A percentile compares a stretch with the other conserved stretches of the same genome.
These are phyloP conservation scores for Rotaria macrura DNA, from an alignment of 2,888 invertebrate genomes.

Conservation along the genomic window DNA sequence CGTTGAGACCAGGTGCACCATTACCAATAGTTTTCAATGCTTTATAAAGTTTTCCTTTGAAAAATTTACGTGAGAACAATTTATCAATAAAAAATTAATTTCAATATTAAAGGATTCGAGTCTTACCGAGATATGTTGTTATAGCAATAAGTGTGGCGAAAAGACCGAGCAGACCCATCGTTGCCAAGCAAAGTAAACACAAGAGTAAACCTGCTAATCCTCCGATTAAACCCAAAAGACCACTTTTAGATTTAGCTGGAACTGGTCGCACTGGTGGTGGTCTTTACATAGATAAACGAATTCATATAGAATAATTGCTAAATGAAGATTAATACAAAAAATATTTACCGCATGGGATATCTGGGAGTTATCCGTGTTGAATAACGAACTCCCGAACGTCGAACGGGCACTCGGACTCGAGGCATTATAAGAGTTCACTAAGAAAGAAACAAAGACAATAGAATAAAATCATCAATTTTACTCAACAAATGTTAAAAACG, in stretches of 20 bases:
- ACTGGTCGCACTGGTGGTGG: background rate
- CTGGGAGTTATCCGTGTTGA: background rate
- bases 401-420: background rate
- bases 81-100: too few relatives aligned
- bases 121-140: background rate
- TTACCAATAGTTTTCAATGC: background rate
- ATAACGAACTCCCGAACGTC: background rate
- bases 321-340: background rate
- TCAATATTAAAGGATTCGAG: too few relatives aligned
- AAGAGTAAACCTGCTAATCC: background rate
- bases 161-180: background rate
- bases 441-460: background rate
- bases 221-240: background rate
- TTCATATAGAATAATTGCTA: too few relatives aligned
- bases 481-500: background rate
- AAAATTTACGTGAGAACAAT: background rate
- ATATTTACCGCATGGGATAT: background rate
- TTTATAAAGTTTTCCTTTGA: background rate
- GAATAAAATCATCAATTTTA: background rate
- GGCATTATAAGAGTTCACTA: constrained; percentile 12
- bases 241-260: background rate
- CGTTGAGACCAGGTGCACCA: background rate
- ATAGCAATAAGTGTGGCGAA: background rate
- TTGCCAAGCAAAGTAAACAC: constrained; percentile 9
- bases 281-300: background rate